Evolutionary conservation across 2,888 invertebrate species (phyloP).

Genomic region (Chaetoderma sp.): DNA sequence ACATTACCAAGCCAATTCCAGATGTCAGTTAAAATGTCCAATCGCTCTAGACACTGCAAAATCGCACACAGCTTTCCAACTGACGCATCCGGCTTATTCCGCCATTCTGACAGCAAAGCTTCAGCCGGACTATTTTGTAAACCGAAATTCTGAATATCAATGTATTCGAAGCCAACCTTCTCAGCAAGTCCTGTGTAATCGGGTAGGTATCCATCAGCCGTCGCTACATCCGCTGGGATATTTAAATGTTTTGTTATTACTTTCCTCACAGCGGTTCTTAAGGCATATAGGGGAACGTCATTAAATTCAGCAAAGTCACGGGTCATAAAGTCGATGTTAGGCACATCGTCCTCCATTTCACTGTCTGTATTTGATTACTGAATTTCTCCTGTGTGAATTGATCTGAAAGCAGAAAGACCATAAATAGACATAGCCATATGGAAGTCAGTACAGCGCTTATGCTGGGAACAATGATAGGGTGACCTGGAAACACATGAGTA

Average conservation of each 20-base stretch:
- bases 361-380: too few species aligned
- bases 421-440: too few species aligned
- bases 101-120: conserved; percentile 47
- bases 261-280: conserved; percentile 39
- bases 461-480: too few species aligned
- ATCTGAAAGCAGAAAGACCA: too few species aligned
- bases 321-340: conserved; percentile 10
- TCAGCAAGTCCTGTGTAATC: conserved; percentile 37
- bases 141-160: conserved; percentile 36
- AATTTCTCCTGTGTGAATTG: too few species aligned
- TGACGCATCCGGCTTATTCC: conserved; percentile 42
- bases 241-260: conserved; percentile 45
- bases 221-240: conserved; percentile 33
- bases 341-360: too few species aligned
- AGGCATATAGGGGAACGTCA: conserved; percentile 40
- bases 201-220: conserved; percentile 41
- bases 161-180: not conserved
- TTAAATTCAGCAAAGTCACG: conserved; percentile 28
- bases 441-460: too few species aligned
- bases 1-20: conserved; percentile 45
- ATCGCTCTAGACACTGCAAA: conserved; percentile 40
- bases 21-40: conserved; percentile 48
- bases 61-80: conserved; percentile 46
- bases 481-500: too few species aligned
- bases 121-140: conserved; percentile 45